These are phyloP conservation scores for Rhagonycha fulva DNA, from an alignment of 2,888 invertebrate genomes.

Conservation along the genomic window DNA sequence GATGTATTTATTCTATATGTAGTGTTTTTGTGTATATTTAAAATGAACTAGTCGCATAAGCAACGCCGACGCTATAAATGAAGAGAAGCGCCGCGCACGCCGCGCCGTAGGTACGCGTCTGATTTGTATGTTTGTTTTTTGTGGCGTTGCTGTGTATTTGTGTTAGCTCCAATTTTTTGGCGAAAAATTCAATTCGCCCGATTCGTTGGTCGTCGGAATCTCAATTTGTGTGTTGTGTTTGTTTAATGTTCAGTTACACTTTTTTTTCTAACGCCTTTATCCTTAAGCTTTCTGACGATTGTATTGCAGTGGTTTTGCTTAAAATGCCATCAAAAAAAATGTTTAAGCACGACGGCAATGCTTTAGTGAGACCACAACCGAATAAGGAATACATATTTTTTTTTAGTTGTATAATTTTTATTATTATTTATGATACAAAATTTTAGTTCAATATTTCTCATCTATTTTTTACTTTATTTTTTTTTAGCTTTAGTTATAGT, in stretches of 20 bases:
- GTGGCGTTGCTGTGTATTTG: constrained; percentile 44
- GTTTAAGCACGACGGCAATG: constrained; percentile 45
- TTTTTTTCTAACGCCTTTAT: constrained; percentile 44
- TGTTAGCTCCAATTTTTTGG: constrained; percentile 24
- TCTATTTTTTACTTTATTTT: constrained; percentile 20
- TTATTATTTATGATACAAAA: constrained; percentile 23
- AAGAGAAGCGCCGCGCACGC: constrained; percentile 25
- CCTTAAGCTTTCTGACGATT: constrained; percentile 45
- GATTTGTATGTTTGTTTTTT: constrained; percentile 37
- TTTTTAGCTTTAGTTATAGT: constrained; percentile 37
- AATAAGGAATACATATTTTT: constrained; percentile 19
- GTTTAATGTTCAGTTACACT: constrained; percentile 51
- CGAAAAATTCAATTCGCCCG: constrained; percentile 5
- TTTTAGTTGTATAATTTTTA: constrained; percentile 33
- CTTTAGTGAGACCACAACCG: constrained; percentile 50
- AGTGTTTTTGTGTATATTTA: constrained; percentile 53
- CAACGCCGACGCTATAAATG: constrained; percentile 40
- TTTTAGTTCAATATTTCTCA: constrained; percentile 19
- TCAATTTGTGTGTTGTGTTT: constrained; percentile 48
- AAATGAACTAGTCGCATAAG: constrained; percentile 37
- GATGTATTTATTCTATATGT: constrained; percentile 47
- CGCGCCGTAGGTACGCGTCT: constrained; percentile 8
- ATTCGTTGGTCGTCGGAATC: constrained; percentile 26
- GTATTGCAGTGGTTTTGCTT: constrained; percentile 51
- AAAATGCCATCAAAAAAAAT: constrained; percentile 45